phyloP scores from a whole-genome alignment of 2,888 invertebrate species.

The Hemicrepidius hirtus region DNA sequence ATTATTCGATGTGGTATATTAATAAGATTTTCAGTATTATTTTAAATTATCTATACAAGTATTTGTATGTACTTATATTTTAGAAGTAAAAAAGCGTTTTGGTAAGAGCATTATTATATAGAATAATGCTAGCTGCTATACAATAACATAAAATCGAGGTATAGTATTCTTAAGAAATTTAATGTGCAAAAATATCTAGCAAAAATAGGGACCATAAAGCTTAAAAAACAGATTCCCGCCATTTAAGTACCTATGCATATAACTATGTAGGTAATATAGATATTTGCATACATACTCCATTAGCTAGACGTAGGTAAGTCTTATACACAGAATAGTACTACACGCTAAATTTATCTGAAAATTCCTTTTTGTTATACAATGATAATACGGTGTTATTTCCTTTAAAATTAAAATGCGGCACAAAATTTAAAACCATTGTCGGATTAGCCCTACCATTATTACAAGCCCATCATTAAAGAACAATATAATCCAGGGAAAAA shows the following conservation, averaged over 20 bases:
- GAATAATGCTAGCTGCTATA: slow-evolving; percentile 59
- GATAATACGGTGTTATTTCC: no score
- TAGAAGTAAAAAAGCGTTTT: slow-evolving; percentile 21
- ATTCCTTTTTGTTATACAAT: no score
- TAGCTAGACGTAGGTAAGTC: slow-evolving; percentile 28
- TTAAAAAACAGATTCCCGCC: slow-evolving; percentile 65
- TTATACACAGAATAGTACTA: neutral
- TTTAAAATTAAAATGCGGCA: no score
- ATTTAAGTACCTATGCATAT: slow-evolving; percentile 64
- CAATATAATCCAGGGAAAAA: no score
- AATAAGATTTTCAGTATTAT: slow-evolving; percentile 58
- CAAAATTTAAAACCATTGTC: no score
- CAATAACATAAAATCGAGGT: slow-evolving; percentile 56
- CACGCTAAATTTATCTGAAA: neutral
- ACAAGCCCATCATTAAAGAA: no score
- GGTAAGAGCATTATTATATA: slow-evolving; percentile 52
- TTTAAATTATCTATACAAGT: slow-evolving; percentile 26
- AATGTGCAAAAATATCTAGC: slow-evolving; percentile 60
- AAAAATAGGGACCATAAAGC: slow-evolving; percentile 67
- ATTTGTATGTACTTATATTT: slow-evolving; percentile 36
- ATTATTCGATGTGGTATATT: slow-evolving; percentile 10
- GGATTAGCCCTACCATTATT: no score
- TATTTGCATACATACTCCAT: slow-evolving; percentile 47
- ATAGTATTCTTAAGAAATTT: slow-evolving; percentile 41
- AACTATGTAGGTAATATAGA: slow-evolving; percentile 43